phyloP scores from a whole-genome alignment of 1,140 invertebrate genomes.

The Pinna nobilis region DNA sequence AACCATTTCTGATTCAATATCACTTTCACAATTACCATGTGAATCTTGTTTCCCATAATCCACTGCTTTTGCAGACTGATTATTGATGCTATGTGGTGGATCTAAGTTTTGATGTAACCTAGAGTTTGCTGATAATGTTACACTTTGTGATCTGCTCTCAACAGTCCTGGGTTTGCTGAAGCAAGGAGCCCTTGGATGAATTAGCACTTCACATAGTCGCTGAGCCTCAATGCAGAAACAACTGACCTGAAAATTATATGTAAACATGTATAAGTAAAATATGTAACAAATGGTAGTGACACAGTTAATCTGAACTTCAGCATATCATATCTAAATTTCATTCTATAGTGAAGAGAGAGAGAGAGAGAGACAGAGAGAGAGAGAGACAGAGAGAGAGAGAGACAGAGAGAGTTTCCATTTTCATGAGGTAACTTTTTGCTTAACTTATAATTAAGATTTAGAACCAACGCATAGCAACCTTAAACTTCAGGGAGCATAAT shows the following conservation, averaged over 20 bases:
- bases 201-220: conserved; percentile 7
- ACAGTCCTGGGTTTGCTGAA: not conserved
- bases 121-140: not conserved
- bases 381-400: too few species aligned
- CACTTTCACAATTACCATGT: not conserved
- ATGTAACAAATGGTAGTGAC: not conserved
- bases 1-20: not conserved
- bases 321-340: not conserved
- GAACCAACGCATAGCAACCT: too few species aligned
- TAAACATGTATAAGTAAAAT: not conserved
- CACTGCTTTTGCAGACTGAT: not conserved
- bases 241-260: not conserved
- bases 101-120: not conserved
- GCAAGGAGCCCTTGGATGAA: conserved; percentile 1
- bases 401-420: too few species aligned
- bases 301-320: not conserved
- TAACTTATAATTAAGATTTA: too few species aligned
- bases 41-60: not conserved
- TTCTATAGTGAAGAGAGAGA: too few species aligned
- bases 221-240: conserved; percentile 15
- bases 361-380: too few species aligned
- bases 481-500: too few species aligned
- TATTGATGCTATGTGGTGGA: not conserved
- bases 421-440: too few species aligned
- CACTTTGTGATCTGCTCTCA: not conserved